phyloP scores from a whole-genome alignment of 1,140 invertebrate species.

The Brachystomella parvula region DNA sequence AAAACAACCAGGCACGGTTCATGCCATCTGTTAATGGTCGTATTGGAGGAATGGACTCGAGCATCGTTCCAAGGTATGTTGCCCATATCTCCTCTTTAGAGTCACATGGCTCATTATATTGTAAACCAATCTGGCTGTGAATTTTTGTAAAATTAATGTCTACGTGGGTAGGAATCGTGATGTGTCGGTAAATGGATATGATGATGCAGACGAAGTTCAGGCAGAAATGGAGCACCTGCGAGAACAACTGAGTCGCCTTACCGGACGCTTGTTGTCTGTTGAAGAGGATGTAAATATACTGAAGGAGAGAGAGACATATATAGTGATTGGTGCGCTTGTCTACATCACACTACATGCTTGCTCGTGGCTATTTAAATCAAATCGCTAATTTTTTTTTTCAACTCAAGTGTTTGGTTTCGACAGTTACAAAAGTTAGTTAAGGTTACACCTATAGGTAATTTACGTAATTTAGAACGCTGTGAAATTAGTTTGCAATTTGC shows the following conservation, averaged over 20 bases:
- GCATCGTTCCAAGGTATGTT: not conserved
- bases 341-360: constrained; percentile 78
- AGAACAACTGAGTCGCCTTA: constrained; percentile 71
- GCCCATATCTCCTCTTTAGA: not conserved
- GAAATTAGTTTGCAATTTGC: not conserved
- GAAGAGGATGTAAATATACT: constrained; percentile 70
- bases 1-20: constrained; percentile 29
- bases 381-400: not conserved
- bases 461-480: not conserved
- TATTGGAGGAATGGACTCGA: not conserved
- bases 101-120: not conserved
- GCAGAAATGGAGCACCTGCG: constrained; percentile 67
- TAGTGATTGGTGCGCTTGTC: constrained; percentile 59
- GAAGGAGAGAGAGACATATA: constrained; percentile 72
- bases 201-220: constrained; percentile 10
- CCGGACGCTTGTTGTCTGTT: constrained; percentile 71
- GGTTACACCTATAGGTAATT: too few species aligned
- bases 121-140: too few species aligned
- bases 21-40: not conserved
- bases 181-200: not conserved
- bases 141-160: not conserved
- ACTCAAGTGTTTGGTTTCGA: not conserved
- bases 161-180: not conserved
- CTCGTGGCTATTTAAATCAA: constrained; percentile 63
- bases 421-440: too few species aligned